Evolutionary conservation across 2,113 vertebrate species (phyloP), one percentile per base, ranked within the genome.

Genomic region (Pachypanchax playfairii): DNA sequence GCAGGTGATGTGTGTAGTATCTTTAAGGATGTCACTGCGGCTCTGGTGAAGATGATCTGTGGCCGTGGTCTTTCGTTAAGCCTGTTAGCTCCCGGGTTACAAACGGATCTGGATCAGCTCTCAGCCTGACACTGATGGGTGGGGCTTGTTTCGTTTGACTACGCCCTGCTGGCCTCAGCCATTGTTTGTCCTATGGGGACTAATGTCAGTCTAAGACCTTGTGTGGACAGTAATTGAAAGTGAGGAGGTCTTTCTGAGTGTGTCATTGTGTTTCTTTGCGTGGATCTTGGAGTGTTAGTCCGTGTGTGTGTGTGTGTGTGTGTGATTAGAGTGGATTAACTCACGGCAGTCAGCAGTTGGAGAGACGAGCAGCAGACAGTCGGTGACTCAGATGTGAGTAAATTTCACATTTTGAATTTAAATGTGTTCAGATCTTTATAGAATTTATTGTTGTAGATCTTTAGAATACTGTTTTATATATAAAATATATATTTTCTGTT

Each of bases 301-400:
- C 41, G 28, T 59, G 46, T 38, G 39, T 28, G 21, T 49, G 52
- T 57, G 52, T 54, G 59, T 54, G 57, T 65, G 63, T 25, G 67
- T 56, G 58, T 22, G 69, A 80, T 80, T 83, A 80, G 4, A 24
- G 56, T 48, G 77, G 82, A 86, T 84, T 78, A 74, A 46, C 53
- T 8, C 43, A 15, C 3, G 29, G 48, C 31, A 49, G 72, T n/a
- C 1, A 29, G 46, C 42, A 56, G 65, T 70, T n/a, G 54, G 28
- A 62, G 44, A 35, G n/a, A n/a, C 1, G 35, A 55, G 13, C 36
- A 49, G 44, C 55, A 44, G 50, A 55, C 12, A 3, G 29, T 8
- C 21, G 2, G 14, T 43, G 29, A 58, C 26, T 73, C 56, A 77
- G 49, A 63, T 17, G 79, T 86, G 68, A 84, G 84, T 79, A 49